Evolutionary conservation across 2,888 invertebrate species (phyloP), one percentile per base, ranked within the genome.

Genomic region (Sarcophaga variegata): DNA sequence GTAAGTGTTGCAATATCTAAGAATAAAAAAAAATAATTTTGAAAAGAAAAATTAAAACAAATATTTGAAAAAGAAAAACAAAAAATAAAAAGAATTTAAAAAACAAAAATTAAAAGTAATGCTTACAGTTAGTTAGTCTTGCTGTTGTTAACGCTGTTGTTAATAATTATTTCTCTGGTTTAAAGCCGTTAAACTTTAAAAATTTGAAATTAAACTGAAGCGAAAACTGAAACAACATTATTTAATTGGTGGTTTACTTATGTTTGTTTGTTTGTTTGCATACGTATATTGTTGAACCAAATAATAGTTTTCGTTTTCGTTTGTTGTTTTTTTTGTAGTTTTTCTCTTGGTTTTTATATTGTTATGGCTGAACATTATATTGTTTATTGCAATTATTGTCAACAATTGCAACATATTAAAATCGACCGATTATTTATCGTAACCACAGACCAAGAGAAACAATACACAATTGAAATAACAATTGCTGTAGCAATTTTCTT

Each of bases 351-450:
- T 49, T 49, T 49, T 49, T 14, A 12, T 12, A 64, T 37, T 63
- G 37, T 63, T 60, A 6, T 60, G 59, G 59, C 49, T 10, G 6
- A 37, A 37, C 37, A 37, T 37, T 37, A 8, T 54, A 25, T 62
- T 81, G 27, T 27, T 69, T 49, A n/a, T n/a, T 64, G 17, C 25
- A 66, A n/a, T 79, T 84, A 64, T 71, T 84, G 71, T 75, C 82
- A 86, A 83, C 80, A 86, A 83, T 83, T 86, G 86, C 83, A 86
- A 83, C 86, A 86, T 83, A 70, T 79, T 70, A 86, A 69, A 83
- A 45, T 69, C 79, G 49, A 67, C 22, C 67, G 54, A 64, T 79
- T 75, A 79, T 75, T 64, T 75, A 59, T 64, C 45, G 69, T 69
- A 83, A 83, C 45, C 83, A 64, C 75, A 78, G 20, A 45, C 17